Evolutionary conservation across 2,888 invertebrate genomes (phyloP).

Genomic region (Endomychus coccineus): DNA sequence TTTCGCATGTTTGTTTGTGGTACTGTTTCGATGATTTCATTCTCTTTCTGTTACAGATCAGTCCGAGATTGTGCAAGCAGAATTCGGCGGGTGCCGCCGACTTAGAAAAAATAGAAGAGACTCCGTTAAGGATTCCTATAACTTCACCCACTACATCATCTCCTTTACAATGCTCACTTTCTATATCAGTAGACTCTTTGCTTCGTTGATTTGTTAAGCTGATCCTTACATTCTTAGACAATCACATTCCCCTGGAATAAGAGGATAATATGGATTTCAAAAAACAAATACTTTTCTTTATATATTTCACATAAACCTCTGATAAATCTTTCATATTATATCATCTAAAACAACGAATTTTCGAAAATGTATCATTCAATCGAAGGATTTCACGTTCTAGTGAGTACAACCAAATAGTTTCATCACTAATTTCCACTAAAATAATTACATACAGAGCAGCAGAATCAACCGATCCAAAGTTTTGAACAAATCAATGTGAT

Average conservation of each 20-base stretch:
- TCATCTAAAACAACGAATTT: no score
- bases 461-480: no score
- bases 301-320: no score
- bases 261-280: slow-evolving; percentile 13
- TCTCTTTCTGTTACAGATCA: slow-evolving; percentile 33
- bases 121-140: slow-evolving; percentile 46
- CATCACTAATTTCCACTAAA: no score
- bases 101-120: slow-evolving; percentile 62
- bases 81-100: slow-evolving; percentile 63
- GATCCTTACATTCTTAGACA: slow-evolving; percentile 22
- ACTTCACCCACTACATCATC: slow-evolving; percentile 35
- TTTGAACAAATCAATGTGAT: no score
- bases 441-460: no score
- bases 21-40: no score
- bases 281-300: not conserved
- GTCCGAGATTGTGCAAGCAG: slow-evolving; percentile 53
- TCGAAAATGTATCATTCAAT: no score
- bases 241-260: slow-evolving; percentile 22
- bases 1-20: no score
- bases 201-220: slow-evolving; percentile 24
- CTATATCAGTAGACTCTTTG: slow-evolving; percentile 41
- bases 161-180: slow-evolving; percentile 38
- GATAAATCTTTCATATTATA: no score
- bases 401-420: no score
- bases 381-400: no score